Base-by-base conservation (phyloP, 2,797 vertebrate genomes). In the Columba guinea region DNA sequence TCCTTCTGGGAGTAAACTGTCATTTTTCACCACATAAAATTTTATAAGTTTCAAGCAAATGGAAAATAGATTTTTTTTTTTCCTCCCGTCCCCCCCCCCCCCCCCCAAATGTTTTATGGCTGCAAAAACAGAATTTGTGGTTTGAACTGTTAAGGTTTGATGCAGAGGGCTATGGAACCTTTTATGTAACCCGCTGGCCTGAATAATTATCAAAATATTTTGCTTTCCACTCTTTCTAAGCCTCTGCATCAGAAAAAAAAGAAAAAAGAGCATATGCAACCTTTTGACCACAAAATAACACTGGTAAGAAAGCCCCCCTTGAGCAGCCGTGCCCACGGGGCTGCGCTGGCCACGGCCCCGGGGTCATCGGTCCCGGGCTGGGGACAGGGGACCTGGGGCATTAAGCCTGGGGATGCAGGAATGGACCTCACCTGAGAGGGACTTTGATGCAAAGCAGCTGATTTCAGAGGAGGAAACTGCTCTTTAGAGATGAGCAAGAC, bases 131-230 rank as follows among this genome's bases (percentile, higher is more conserved):
- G 97, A 98, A 98, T 98, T 98, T 98, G 99, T 98, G 98, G 99
- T 99, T 98, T 98, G 97, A 98, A 98, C 98, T 97, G 98, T 97
- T 98, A 95, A 98, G 98, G 98, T 98, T 98, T 98, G 98, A 98
- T 99, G 98, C 98, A 98, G 98, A 98, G 97, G 98, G 98, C 98
- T 98, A 98, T 99, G 98, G 99, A 99, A 99, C 98, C 98, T 99
- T 99, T 99, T 99, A 99, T 99, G 98, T 98, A 99, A 99, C 99
- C 98, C 97, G 98, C 99, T 98, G 98, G 99, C 98, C 98, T 98
- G 98, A 98, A 98, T 98, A 98, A 99, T 99, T 99, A 98, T 98
- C 97, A 98, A 99, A 99, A 99, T 99, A 99, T 99, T 99, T 99
- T 97, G 98, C 98, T 99, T 99, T 99, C 99, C 99, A 99, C 98